These are phyloP conservation scores for Cheumatopsyche charites DNA, from an alignment of 1,140 invertebrate species.

Conservation along the genomic window DNA sequence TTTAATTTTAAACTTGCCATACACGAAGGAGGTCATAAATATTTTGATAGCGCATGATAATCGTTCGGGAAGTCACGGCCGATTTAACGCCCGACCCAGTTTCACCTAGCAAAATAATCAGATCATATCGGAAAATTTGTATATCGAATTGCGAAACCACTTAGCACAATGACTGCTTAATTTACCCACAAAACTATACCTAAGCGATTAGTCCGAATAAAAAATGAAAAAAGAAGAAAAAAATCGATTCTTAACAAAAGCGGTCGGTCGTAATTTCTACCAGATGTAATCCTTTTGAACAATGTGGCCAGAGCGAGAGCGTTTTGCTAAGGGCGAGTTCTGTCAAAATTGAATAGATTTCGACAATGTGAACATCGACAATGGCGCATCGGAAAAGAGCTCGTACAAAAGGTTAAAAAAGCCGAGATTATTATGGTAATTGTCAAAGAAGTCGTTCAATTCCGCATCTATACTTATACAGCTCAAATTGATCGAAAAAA, in stretches of 20 bases:
- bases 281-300: conserved; percentile 23
- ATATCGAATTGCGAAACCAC: too few species aligned
- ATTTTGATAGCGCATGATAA: neutral
- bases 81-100: conserved; percentile 9
- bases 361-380: conserved; percentile 32
- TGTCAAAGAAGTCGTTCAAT: conserved; percentile 21
- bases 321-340: neutral
- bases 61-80: conserved; percentile 6
- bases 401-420: conserved; percentile 35
- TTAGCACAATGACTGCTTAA: too few species aligned
- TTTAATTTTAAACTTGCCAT: too few species aligned
- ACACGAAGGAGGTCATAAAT: neutral
- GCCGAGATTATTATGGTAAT: conserved; percentile 37
- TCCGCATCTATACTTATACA: neutral
- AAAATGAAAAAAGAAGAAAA: too few species aligned
- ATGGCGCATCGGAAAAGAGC: conserved; percentile 19
- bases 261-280: too few species aligned
- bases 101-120: neutral
- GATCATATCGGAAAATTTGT: neutral
- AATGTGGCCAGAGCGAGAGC: neutral
- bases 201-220: too few species aligned
- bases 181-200: too few species aligned
- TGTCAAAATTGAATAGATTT: conserved; percentile 33
- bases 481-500: too few species aligned
- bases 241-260: too few species aligned